These are phyloP conservation scores for Sceloporus undulatus DNA, from an alignment of 2,113 vertebrate species.

Conservation along the genomic window DNA sequence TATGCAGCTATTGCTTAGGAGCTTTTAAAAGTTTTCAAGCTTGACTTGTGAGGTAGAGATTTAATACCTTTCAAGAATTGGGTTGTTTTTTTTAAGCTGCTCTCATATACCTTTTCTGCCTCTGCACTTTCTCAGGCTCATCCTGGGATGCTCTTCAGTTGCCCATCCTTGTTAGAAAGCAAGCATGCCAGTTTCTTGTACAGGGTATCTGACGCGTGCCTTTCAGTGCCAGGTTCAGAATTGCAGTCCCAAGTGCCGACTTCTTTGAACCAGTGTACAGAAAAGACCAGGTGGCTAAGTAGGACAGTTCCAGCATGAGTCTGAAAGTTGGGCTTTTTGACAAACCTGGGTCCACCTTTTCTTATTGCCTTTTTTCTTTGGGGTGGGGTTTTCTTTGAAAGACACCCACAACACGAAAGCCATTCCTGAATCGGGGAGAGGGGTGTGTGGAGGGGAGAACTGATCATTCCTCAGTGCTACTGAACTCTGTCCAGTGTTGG, in stretches of 20 bases:
- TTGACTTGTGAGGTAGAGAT: conserved; percentile 26
- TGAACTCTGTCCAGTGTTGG: conserved; percentile 83
- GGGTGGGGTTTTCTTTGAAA: conserved; percentile 63
- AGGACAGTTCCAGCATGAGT: conserved; percentile 60
- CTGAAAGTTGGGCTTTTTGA: conserved; percentile 51
- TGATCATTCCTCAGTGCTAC: conserved; percentile 85
- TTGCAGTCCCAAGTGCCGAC: conserved; percentile 74
- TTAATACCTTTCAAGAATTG: conserved; percentile 13
- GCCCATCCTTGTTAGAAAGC: conserved; percentile 69
- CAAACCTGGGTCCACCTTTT: conserved; percentile 53
- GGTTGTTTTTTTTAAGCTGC: background rate
- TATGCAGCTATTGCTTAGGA: conserved; percentile 63
- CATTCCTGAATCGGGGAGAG: conserved; percentile 76
- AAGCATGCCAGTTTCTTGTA: conserved; percentile 76
- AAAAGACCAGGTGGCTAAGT: conserved; percentile 67
- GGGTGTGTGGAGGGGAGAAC: conserved; percentile 70
- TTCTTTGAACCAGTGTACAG: conserved; percentile 76
- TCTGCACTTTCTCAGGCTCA: conserved; percentile 38
- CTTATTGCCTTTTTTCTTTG: conserved; percentile 73
- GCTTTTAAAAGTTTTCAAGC: conserved; percentile 47
- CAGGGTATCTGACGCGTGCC: conserved; percentile 84
- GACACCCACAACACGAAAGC: conserved; percentile 53
- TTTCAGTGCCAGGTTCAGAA: conserved; percentile 83
- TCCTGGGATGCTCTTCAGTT: conserved; percentile 56
- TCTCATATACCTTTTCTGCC: conserved; percentile 17